Conservation (phyloP, 2,888 invertebrate genomes). For the Pedicia rivosa region DNA sequence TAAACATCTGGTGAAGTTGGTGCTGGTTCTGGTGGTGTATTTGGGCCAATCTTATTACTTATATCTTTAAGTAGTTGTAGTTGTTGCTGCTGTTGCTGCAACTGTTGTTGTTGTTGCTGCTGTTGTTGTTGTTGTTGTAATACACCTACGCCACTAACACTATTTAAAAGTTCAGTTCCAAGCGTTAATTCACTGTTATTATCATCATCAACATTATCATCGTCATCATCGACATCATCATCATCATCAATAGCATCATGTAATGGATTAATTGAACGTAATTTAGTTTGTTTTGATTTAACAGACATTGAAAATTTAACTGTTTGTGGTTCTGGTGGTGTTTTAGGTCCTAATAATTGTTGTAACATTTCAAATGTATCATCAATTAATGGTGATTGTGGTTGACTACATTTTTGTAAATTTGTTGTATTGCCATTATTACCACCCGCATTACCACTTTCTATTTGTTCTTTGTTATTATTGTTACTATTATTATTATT, state of each 20-base stretch:
- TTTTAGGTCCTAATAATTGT: slow-evolving; percentile 42
- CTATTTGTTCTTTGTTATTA: slow-evolving; percentile 10
- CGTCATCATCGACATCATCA: slow-evolving; percentile 14
- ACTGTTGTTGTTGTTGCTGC: slow-evolving; percentile 8
- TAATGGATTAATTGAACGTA: slow-evolving; percentile 43
- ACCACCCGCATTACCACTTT: slow-evolving; percentile 2
- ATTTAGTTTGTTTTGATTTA: slow-evolving; percentile 34
- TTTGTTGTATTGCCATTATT: neutral
- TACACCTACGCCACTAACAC: too few species aligned
- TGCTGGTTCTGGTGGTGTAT: slow-evolving; percentile 52
- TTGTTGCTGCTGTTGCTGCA: slow-evolving; percentile 18
- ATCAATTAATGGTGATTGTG: slow-evolving; percentile 7
- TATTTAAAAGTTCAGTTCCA: too few species aligned
- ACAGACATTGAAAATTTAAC: slow-evolving; percentile 41
- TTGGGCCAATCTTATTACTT: slow-evolving; percentile 50
- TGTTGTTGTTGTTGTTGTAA: slow-evolving; percentile 8
- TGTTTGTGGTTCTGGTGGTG: slow-evolving; percentile 51
- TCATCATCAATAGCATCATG: slow-evolving; percentile 39
- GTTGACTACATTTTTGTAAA: slow-evolving; percentile 1
- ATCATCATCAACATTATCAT: neutral
- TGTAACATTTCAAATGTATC: slow-evolving; percentile 5
- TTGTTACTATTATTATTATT: slow-evolving; percentile 4
- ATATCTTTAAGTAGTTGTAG: too few species aligned
- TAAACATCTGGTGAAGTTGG: slow-evolving; percentile 68
- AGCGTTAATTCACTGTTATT: too few species aligned